Evolutionary conservation across 2,113 vertebrate species (phyloP).

Genomic region (Herpetotheres cachinnans): DNA sequence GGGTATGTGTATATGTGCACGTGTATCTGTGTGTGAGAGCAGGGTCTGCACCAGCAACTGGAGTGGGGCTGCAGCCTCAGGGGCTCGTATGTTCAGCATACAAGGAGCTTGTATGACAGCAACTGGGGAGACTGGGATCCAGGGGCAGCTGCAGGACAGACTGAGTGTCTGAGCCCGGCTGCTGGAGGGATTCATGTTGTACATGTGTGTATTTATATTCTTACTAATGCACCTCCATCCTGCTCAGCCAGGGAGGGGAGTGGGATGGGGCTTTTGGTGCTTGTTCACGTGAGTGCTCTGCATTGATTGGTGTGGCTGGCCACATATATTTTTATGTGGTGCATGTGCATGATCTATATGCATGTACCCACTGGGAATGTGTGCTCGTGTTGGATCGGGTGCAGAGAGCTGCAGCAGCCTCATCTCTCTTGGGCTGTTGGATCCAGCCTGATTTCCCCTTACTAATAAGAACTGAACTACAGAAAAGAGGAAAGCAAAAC

Average conservation of each 20-base stretch:
- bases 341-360: background rate
- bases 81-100: background rate
- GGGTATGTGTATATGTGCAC: background rate
- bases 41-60: background rate
- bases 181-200: background rate
- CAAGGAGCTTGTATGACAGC: no score
- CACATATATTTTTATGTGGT: rapidly evolving
- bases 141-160: background rate
- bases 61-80: background rate
- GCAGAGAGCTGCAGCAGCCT: background rate
- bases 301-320: background rate
- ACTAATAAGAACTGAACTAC: background rate
- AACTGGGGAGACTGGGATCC: background rate
- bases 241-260: no score
- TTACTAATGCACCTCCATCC: no score
- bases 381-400: background rate
- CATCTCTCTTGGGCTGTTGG: rapidly evolving
- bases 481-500: background rate
- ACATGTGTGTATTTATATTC: background rate
- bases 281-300: background rate
- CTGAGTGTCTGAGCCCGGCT: rapidly evolving
- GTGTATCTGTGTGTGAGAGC: background rate
- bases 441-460: background rate
- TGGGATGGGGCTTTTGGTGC: background rate
- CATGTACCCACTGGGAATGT: background rate